A percentile compares a stretch with the other conserved stretches of the same genome.
These are phyloP conservation scores for Anthrax anthrax DNA, from an alignment of 2,888 invertebrate species.

Conservation along the genomic window DNA sequence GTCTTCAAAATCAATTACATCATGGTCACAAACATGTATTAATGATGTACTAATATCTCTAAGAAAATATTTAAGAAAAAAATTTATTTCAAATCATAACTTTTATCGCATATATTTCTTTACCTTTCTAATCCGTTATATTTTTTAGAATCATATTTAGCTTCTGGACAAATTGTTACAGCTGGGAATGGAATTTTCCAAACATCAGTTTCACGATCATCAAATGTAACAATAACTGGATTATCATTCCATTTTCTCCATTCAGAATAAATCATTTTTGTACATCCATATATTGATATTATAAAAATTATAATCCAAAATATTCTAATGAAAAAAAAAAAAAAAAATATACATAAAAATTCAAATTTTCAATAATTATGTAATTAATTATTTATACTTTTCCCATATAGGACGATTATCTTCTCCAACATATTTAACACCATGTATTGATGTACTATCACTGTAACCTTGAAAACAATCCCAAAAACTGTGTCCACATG, in stretches of 20 bases:
- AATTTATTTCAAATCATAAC: too few species aligned
- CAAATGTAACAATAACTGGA: constrained; percentile 61
- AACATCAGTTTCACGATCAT: constrained; percentile 50
- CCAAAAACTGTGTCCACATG: constrained; percentile 32
- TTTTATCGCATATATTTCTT: too few species aligned
- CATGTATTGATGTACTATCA: constrained; percentile 47
- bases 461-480: constrained; percentile 45
- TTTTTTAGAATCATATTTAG: constrained; percentile 17
- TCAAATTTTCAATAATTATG: too few species aligned
- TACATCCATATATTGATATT: constrained; percentile 46
- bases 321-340: too few species aligned
- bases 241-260: constrained; percentile 59
- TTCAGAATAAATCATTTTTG: constrained; percentile 45
- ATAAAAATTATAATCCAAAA: constrained; percentile 48
- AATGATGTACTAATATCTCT: too few species aligned
- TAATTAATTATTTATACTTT: too few species aligned
- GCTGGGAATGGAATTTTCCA: constrained; percentile 50
- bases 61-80: too few species aligned
- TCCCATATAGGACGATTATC: constrained; percentile 41
- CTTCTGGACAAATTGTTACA: constrained; percentile 52
- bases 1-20: too few species aligned
- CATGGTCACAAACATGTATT: too few species aligned
- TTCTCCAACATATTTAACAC: constrained; percentile 47
- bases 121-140: constrained; percentile 35
- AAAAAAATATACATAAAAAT: too few species aligned